A percentile compares a stretch with the other conserved stretches of the same genome.
phyloP scores from a whole-genome alignment of 2,888 invertebrate genomes.

The Amiota mariae region DNA sequence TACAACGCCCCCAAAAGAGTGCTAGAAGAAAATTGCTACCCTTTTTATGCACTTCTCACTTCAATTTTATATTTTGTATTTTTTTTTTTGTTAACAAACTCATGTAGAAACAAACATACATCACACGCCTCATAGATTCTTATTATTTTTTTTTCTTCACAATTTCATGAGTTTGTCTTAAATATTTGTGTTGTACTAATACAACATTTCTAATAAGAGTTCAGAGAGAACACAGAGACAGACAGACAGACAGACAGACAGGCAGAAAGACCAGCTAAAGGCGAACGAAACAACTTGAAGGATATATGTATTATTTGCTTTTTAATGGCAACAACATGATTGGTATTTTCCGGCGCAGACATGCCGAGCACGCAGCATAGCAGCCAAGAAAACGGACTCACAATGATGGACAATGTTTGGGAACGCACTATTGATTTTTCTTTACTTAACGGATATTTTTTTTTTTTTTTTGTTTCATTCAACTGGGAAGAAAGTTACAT shows the following conservation, averaged over 20 bases:
- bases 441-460: constrained; percentile 23
- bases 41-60: background rate
- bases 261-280: background rate
- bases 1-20: background rate
- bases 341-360: constrained; percentile 66
- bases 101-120: no score
- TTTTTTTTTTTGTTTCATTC: constrained; percentile 17
- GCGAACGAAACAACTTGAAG: background rate
- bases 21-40: constrained; percentile 6
- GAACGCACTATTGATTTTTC: constrained; percentile 37
- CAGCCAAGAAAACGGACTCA: constrained; percentile 29
- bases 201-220: constrained; percentile 52
- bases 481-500: background rate
- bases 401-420: constrained; percentile 45
- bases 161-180: background rate
- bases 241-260: background rate
- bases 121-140: no score
- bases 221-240: constrained; percentile 16
- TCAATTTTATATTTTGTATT: background rate
- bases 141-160: background rate
- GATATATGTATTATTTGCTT: constrained; percentile 34
- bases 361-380: constrained; percentile 47
- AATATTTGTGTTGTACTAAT: background rate
- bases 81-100: background rate
- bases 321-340: constrained; percentile 57